phyloP scores from a whole-genome alignment of 2,797 vertebrate genomes.

The Manis pentadactyla region DNA sequence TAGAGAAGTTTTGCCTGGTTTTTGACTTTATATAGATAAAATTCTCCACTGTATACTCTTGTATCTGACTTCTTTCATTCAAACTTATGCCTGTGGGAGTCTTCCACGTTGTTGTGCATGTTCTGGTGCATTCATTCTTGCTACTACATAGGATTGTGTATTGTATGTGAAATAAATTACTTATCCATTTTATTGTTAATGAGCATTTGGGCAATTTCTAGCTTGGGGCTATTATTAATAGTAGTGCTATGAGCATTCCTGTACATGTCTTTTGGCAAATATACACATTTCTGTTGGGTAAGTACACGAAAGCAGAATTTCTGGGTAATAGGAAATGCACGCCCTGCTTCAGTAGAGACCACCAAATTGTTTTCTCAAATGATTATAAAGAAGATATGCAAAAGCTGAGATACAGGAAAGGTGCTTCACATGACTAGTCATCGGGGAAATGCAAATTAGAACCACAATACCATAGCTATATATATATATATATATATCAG shows the following conservation, averaged over 20 bases:
- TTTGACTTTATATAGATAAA: background rate
- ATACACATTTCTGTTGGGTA: background rate
- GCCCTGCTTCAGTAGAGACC: background rate
- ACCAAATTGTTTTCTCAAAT: constrained; percentile 17
- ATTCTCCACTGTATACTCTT: background rate
- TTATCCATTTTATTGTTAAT: background rate
- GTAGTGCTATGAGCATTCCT: background rate
- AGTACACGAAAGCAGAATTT: background rate
- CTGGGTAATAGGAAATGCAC: background rate
- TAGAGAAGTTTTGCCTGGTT: background rate
- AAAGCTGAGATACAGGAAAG: background rate
- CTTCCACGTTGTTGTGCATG: background rate
- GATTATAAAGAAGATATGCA: background rate
- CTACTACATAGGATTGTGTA: background rate
- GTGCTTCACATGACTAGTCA: background rate
- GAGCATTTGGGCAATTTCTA: background rate
- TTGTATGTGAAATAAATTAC: background rate
- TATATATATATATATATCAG: background rate
- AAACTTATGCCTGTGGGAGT: background rate
- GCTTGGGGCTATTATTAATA: background rate
- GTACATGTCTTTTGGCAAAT: background rate
- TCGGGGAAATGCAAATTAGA: background rate
- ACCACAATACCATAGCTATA: background rate
- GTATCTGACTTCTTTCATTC: background rate
- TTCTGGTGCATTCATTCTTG: background rate